Evolutionary conservation across 1,140 invertebrate genomes (phyloP), one percentile per base, ranked within the genome.

Genomic region (Drosophila insularis): DNA sequence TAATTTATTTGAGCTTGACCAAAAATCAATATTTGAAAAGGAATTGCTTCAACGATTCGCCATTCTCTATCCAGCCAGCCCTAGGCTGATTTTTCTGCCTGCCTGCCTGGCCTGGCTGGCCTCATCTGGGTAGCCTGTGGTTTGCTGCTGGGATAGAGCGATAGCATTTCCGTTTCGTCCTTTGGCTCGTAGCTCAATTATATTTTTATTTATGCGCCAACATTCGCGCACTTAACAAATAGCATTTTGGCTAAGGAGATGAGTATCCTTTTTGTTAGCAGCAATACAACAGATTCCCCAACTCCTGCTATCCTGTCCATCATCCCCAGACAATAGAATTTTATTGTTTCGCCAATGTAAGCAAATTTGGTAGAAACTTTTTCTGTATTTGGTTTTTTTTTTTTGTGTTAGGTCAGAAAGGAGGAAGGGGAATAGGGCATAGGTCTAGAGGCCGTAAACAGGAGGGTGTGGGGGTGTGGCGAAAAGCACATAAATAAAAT

Each of bases 181-280:
- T 11, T 71, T 46, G 39, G 31, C 46, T 59, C 60, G 35, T 37
- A 56, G 78, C 79, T 87, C 79, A 87, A 89, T 87, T 87, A 87
- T 87, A 81, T 80, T 87, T 82, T 82, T 87, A 87, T 87, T 87
- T 87, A 87, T 87, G 82, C 84, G 84, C 64, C 84, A 80, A 79
- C 82, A 86, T 82, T 87, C 84, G 82, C 82, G 71, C 84, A 87
- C 79, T 87, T 78, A 77, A 79, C 82, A 79, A 79, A 87, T 68
- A 73, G 74, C 63, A 78, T 68, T 43, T 50, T 14, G 61, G 62
- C 46, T 55, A 63, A 73, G 46, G 17, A 62, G 70, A 59, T 32
- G 73, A 37, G 65, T 63, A 80, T 85, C 74, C 74, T 37, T 60
- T 80, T 84, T 62, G 66, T 39, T 78, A 32, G 61, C 19, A 1